Conservation (phyloP, 2,113 vertebrate genomes). For the Aramus guarauna region DNA sequence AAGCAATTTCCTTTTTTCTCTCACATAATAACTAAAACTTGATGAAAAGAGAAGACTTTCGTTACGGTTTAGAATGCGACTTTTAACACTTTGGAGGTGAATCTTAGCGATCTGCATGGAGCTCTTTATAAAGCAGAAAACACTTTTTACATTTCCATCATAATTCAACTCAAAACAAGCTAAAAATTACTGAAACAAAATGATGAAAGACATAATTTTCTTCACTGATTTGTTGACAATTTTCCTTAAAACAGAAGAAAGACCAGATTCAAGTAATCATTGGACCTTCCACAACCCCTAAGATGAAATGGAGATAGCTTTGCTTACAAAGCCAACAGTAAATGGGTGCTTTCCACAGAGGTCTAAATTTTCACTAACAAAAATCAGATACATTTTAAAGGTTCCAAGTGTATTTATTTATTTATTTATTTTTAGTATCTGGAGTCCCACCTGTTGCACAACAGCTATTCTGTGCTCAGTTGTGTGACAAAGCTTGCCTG, state of each 20-base stretch:
- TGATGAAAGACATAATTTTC: not conserved
- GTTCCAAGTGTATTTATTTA: not conserved
- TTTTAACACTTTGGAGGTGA: conserved; percentile 36
- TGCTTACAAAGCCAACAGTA: not conserved
- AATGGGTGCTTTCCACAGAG: not conserved
- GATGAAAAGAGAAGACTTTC: conserved; percentile 29
- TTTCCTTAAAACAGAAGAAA: not conserved
- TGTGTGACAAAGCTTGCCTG: not conserved
- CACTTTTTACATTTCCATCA: not conserved
- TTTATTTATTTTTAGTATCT: not conserved
- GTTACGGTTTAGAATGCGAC: conserved; percentile 40
- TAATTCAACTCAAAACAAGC: not conserved
- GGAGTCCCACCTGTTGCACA: not conserved
- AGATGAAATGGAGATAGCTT: not conserved
- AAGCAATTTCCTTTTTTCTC: conserved; percentile 53
- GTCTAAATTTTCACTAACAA: not conserved
- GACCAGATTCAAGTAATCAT: not conserved
- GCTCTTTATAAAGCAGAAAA: conserved; percentile 4
- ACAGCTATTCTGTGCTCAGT: not conserved
- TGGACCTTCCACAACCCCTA: not conserved
- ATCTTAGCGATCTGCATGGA: conserved; percentile 40
- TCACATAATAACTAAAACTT: conserved; percentile 17
- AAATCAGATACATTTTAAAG: not conserved
- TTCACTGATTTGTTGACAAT: not conserved
- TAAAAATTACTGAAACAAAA: not conserved